A percentile compares a stretch with the other conserved stretches of the same genome.
Evolutionary conservation across 2,797 vertebrate genomes (phyloP).

Genomic region (Hippocampus kuda): DNA sequence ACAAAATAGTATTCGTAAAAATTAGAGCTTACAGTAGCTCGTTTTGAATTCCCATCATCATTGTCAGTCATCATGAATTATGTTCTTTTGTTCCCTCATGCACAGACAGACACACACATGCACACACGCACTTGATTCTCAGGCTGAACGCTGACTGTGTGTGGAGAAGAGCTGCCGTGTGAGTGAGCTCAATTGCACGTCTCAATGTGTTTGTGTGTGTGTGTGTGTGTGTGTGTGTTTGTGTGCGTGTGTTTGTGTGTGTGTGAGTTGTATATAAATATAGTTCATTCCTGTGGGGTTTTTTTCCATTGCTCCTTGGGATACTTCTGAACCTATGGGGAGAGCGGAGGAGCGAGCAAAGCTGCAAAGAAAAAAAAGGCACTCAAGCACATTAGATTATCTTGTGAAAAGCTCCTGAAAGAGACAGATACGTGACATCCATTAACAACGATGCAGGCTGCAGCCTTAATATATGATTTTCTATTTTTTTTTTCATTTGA

Average conservation of each 20-base stretch:
- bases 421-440: not conserved
- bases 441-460: not conserved
- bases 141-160: conserved; percentile 31
- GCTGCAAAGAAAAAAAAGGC: conserved; percentile 12
- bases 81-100: not conserved
- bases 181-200: conserved; percentile 24
- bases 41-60: not conserved
- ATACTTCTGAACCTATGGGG: conserved; percentile 52
- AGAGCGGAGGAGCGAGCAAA: conserved; percentile 28
- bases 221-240: conserved; percentile 12
- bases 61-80: not conserved
- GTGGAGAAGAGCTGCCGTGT: conserved; percentile 26
- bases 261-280: conserved; percentile 55
- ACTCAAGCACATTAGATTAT: not conserved
- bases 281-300: conserved; percentile 55
- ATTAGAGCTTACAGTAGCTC: not conserved
- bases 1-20: not conserved
- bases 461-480: not conserved
- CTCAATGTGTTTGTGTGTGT: conserved; percentile 12
- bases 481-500: too few species aligned
- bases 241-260: not conserved
- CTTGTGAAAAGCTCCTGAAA: not conserved
- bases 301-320: conserved; percentile 50
- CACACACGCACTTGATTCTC: not conserved
- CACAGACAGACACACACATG: not conserved